phyloP scores from a whole-genome alignment of 2,113 vertebrate genomes.

The Tetrax tetrax region DNA sequence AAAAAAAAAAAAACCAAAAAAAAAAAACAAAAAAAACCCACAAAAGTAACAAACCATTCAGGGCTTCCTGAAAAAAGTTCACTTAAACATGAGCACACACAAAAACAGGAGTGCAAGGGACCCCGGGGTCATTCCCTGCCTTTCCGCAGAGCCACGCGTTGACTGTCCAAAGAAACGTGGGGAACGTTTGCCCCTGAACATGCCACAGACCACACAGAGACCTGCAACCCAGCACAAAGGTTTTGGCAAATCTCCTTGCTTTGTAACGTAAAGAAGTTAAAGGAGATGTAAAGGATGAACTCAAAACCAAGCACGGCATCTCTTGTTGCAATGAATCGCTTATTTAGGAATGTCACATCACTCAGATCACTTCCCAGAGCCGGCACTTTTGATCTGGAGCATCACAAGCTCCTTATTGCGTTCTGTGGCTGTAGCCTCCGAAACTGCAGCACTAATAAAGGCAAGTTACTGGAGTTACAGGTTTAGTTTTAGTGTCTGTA shows the following conservation, averaged over 20 bases:
- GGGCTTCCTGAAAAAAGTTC: neutral
- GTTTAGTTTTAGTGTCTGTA: neutral
- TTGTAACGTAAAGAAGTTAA: neutral
- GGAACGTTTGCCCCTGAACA: neutral
- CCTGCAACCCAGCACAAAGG: neutral
- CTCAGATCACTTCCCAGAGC: neutral
- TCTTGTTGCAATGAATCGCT: neutral
- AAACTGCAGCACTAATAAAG: neutral
- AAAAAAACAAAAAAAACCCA: neutral
- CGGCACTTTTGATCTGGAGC: rapidly evolving
- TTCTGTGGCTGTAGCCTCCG: neutral
- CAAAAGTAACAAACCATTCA: neutral
- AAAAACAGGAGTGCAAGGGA: neutral
- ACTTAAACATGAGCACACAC: neutral
- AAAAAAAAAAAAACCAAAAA: too few relatives aligned
- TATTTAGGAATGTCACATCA: neutral
- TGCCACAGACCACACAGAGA: neutral
- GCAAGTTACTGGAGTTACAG: neutral
- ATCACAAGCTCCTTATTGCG: neutral
- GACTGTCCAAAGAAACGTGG: neutral
- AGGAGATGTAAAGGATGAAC: neutral
- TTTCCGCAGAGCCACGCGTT: rapidly evolving
- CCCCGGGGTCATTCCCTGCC: neutral
- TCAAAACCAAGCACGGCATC: neutral
- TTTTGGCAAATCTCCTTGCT: neutral